These are phyloP conservation scores for Hippocampus mohnikei DNA, from an alignment of 2,113 vertebrate species.

Conservation along the genomic window DNA sequence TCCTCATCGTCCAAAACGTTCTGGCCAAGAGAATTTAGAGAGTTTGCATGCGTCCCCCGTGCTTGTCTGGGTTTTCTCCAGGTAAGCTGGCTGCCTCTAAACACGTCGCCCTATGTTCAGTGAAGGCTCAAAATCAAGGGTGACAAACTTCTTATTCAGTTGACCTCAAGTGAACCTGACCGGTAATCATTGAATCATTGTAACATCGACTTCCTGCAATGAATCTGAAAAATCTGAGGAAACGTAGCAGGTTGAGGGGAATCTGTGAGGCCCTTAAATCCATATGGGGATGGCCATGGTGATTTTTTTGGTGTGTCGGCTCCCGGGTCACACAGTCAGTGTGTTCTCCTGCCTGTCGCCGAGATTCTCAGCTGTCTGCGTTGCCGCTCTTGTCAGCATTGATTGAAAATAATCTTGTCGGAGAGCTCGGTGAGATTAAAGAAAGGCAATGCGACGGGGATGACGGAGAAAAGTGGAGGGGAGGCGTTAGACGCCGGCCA, in stretches of 20 bases:
- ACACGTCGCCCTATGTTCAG: too few species aligned
- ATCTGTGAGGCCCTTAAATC: background rate
- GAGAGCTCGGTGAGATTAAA: slow-evolving; percentile 1
- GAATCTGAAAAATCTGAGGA: background rate
- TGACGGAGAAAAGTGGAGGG: slow-evolving; percentile 1
- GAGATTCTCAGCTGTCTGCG: background rate
- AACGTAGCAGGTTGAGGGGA: background rate
- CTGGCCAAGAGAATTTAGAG: too few species aligned
- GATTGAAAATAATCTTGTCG: slow-evolving; percentile 11
- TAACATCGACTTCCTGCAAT: too few species aligned
- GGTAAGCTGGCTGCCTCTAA: too few species aligned
- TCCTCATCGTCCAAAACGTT: background rate
- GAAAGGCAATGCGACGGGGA: slow-evolving; percentile 6
- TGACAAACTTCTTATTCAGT: too few species aligned
- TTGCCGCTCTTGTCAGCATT: slow-evolving; percentile 9
- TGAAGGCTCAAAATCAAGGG: too few species aligned
- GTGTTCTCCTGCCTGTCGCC: background rate
- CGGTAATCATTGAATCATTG: too few species aligned
- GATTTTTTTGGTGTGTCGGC: background rate
- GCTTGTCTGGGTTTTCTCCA: too few species aligned
- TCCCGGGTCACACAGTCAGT: slow-evolving; percentile 7
- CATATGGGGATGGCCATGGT: background rate
- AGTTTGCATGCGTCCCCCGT: too few species aligned
- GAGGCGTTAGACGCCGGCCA: background rate
- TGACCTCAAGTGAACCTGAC: too few species aligned